phyloP scores from a whole-genome alignment of 2,888 invertebrate genomes.

The Clivina fossor region DNA sequence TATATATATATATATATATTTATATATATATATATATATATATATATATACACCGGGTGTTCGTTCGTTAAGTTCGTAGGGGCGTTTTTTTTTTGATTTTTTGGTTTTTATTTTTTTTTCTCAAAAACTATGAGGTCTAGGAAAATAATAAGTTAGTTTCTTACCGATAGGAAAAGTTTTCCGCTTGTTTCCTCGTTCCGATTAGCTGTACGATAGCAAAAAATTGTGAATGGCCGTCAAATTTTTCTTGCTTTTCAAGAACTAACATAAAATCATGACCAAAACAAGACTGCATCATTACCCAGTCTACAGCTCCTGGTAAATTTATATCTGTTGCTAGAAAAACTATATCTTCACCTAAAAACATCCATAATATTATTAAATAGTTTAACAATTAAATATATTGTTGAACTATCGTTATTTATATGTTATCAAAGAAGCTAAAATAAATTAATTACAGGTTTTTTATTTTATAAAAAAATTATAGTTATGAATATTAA shows the following conservation, averaged over 20 bases:
- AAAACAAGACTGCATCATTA: slow-evolving; percentile 99
- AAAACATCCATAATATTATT: no score
- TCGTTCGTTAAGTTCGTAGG: neutral
- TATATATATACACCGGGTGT: neutral
- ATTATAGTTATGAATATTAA: no score
- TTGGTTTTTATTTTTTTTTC: no score
- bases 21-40: neutral
- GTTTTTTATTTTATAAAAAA: no score
- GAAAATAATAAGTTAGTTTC: slow-evolving; percentile 26
- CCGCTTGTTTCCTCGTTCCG: slow-evolving; percentile 97
- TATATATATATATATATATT: neutral
- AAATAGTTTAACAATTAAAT: no score
- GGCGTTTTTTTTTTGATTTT: neutral
- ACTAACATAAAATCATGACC: slow-evolving; percentile 99
- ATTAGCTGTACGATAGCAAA: slow-evolving; percentile 99
- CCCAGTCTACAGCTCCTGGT: slow-evolving; percentile 99
- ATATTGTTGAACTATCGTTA: no score
- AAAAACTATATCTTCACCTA: slow-evolving; percentile 98
- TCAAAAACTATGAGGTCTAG: no score
- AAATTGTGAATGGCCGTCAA: slow-evolving; percentile 93
- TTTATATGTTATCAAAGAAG: no score
- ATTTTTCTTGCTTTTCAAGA: slow-evolving; percentile 97
- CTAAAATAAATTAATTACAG: no score
- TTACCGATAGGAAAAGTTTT: slow-evolving; percentile 94
- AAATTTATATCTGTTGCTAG: slow-evolving; percentile 98